phyloP scores from a whole-genome alignment of 2,888 invertebrate genomes.

The Drosophila falleni region DNA sequence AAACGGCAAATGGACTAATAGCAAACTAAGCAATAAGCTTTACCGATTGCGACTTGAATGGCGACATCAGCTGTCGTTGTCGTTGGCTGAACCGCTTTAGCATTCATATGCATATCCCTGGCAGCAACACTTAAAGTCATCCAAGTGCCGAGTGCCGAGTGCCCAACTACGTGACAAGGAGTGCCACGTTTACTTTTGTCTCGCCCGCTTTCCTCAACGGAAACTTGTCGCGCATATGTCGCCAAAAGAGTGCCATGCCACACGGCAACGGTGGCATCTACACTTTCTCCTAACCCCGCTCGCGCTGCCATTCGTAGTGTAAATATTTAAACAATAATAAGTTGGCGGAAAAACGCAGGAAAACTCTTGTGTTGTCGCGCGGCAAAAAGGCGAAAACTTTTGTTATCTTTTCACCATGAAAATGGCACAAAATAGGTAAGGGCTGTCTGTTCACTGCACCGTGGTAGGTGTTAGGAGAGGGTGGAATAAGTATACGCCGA shows the following conservation, averaged over 20 bases:
- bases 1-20: conserved; percentile 63
- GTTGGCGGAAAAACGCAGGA: conserved; percentile 76
- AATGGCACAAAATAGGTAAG: conserved; percentile 63
- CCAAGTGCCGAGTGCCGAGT: conserved; percentile 46
- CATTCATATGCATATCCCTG: conserved; percentile 61
- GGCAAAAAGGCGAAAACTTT: conserved; percentile 68
- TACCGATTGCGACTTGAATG: neutral
- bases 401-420: conserved; percentile 78
- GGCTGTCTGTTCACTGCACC: conserved; percentile 57
- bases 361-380: conserved; percentile 64
- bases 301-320: conserved; percentile 57
- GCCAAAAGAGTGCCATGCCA: conserved; percentile 28
- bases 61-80: conserved; percentile 14
- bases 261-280: conserved; percentile 10
- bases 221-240: conserved; percentile 69
- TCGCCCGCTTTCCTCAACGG: neutral
- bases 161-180: conserved; percentile 72
- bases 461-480: conserved; percentile 14
- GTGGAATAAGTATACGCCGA: conserved; percentile 42
- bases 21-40: conserved; percentile 59
- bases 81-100: conserved; percentile 25
- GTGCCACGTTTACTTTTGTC: conserved; percentile 55
- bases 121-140: conserved; percentile 48
- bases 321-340: conserved; percentile 82
- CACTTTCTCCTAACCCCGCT: neutral